Base-by-base conservation (phyloP, 2,888 invertebrate species). In the Boloria euphrosyne region DNA sequence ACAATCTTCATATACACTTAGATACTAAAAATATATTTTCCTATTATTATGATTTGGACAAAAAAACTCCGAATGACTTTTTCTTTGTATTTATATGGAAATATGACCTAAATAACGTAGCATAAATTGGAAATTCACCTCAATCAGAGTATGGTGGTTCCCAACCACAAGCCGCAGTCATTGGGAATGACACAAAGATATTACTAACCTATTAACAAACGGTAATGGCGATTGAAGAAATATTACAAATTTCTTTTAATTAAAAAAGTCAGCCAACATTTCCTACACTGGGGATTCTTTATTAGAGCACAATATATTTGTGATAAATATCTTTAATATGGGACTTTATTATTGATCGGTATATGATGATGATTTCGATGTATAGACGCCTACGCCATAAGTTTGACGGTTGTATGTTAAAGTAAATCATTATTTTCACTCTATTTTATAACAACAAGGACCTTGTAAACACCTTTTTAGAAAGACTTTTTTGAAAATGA, bases 91-190 rank as follows among this genome's bases (percentile, higher is more conserved):
- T 64, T 22, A 22, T 43, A 62, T 55, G 54, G 62, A 53, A 53
- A 54, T 54, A 44, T 60, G 60, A 65, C 47, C 49, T 65, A 65
- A 60, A 55, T 44, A 54, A 49, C 46, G 16, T 43, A 46, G 31
- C 51, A 58, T 51, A 58, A 64, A 64, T 64, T 64, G 57, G 57
- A 58, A 64, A 64, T 58, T 50, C 51, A 64, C 64, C 51, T 64
- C 58, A 64, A 58, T 64, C 58, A 50, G 43, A 49, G 46, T 44
- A 57, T 62, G 62, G 44, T 57, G 55, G 55, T 57, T 52, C 57
- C 43, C 44, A 66, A 51, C 66, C 66, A 58, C 66, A 52, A 55
- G 52, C 65, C 60, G 64, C 60, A 62, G 46, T 52, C 57, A 66
- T 58, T 52, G 57, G 57, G 55, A 52, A 38, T 47, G 38, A 66